Evolutionary conservation across 2,888 invertebrate species (phyloP).

Genomic region (Corythucha ciliata): DNA sequence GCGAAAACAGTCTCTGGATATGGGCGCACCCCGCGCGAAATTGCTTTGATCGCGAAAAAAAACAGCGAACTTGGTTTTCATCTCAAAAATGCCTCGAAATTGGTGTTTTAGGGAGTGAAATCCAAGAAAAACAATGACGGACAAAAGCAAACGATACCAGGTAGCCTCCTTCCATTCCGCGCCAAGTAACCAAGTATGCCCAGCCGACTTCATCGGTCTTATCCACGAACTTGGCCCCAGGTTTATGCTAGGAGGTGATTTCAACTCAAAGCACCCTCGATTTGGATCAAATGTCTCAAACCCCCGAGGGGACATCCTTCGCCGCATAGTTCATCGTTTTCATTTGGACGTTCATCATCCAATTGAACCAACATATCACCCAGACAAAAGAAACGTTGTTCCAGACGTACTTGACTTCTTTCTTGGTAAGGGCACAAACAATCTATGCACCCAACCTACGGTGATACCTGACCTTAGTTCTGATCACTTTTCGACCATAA

Average conservation of each 20-base stretch:
- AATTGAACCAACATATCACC: constrained; percentile 1
- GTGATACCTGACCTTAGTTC: constrained; percentile 5
- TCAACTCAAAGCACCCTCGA: not conserved
- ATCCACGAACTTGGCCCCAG: no score
- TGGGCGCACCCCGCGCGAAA: no score
- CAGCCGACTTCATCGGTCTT: no score
- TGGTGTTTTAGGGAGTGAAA: no score
- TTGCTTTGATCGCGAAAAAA: no score
- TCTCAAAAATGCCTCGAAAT: no score
- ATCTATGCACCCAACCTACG: constrained; percentile 4
- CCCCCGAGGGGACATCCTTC: constrained; percentile 6
- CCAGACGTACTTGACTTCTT: constrained; percentile 11
- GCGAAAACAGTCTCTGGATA: no score
- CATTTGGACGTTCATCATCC: constrained; percentile 7
- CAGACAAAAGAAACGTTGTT: constrained; percentile 4
- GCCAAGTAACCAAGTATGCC: not conserved
- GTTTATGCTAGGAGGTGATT: not conserved
- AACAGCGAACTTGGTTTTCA: no score
- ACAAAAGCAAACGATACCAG: not conserved
- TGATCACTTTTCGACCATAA: constrained; percentile 3
- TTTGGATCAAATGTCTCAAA: not conserved
- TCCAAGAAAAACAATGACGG: no score
- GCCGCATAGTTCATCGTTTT: constrained; percentile 8
- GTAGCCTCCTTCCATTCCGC: not conserved
- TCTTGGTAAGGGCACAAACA: not conserved